These are phyloP conservation scores for Plodia interpunctella DNA, from an alignment of 1,140 invertebrate species.

Conservation along the genomic window DNA sequence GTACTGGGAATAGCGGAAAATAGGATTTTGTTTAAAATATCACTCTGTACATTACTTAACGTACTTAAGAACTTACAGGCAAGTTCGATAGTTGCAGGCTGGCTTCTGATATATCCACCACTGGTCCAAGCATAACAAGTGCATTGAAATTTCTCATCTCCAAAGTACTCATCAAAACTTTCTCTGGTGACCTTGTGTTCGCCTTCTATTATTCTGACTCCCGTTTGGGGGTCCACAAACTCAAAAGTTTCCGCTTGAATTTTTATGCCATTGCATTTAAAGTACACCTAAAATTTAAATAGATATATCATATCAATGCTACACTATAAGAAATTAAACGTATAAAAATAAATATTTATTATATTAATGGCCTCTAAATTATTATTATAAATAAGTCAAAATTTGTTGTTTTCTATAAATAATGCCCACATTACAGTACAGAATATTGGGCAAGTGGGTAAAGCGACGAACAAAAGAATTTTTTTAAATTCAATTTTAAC, in stretches of 20 bases:
- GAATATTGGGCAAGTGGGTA: too few species aligned
- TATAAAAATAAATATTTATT: too few species aligned
- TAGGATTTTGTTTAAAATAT: too few species aligned
- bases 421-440: too few species aligned
- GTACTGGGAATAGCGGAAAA: too few species aligned
- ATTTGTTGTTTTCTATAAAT: too few species aligned
- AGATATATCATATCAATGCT: too few species aligned
- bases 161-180: slow-evolving; percentile 93
- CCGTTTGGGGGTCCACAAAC: slow-evolving; percentile 89
- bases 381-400: too few species aligned
- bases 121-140: slow-evolving; percentile 92
- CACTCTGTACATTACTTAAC: neutral
- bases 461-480: too few species aligned
- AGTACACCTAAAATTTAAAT: slow-evolving; percentile 80
- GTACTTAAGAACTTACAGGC: slow-evolving; percentile 87
- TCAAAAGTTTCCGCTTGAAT: slow-evolving; percentile 77
- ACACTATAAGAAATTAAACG: too few species aligned
- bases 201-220: slow-evolving; percentile 89
- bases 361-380: too few species aligned
- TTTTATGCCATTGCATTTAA: slow-evolving; percentile 87
- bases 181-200: slow-evolving; percentile 91
- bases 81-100: slow-evolving; percentile 88
- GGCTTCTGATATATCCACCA: slow-evolving; percentile 86
- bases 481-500: too few species aligned
- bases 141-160: slow-evolving; percentile 90